A percentile compares a stretch with the other conserved stretches of the same genome.
Evolutionary conservation across 2,797 vertebrate genomes (phyloP).

Genomic region (Sebastes matsubarae): DNA sequence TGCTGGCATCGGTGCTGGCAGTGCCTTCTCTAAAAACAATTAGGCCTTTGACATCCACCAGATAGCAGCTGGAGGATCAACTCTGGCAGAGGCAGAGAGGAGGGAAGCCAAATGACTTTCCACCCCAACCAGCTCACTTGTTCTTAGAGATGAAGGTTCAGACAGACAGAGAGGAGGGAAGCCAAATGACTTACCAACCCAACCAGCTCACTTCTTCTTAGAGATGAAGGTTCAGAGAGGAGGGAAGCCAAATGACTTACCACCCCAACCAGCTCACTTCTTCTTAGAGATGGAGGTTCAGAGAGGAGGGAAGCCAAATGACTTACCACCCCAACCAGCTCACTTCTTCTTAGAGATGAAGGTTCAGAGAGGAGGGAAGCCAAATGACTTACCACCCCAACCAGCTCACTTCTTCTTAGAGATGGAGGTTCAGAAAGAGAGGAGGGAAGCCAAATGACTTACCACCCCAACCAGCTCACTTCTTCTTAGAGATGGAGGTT

Average conservation of each 20-base stretch:
- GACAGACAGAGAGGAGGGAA: background rate
- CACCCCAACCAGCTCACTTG: background rate
- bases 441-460: too few relatives aligned
- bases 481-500: background rate
- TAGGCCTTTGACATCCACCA: conserved; percentile 67
- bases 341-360: background rate
- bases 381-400: too few relatives aligned
- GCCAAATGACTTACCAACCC: conserved; percentile 12
- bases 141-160: background rate
- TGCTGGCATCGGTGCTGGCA: conserved; percentile 36
- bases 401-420: too few relatives aligned
- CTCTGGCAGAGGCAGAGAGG: conserved; percentile 18
- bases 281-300: background rate
- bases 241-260: conserved; percentile 8
- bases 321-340: background rate
- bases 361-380: background rate
- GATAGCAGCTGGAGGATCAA: conserved; percentile 37
- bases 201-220: background rate
- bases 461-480: background rate
- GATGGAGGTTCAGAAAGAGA: too few relatives aligned
- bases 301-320: background rate
- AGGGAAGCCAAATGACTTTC: conserved; percentile 28
- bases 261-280: background rate
- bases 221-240: background rate
- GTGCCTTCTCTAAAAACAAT: conserved; percentile 52